Evolutionary conservation across 2,888 invertebrate genomes (phyloP).

Genomic region (Himalopsyche kuldschensis): DNA sequence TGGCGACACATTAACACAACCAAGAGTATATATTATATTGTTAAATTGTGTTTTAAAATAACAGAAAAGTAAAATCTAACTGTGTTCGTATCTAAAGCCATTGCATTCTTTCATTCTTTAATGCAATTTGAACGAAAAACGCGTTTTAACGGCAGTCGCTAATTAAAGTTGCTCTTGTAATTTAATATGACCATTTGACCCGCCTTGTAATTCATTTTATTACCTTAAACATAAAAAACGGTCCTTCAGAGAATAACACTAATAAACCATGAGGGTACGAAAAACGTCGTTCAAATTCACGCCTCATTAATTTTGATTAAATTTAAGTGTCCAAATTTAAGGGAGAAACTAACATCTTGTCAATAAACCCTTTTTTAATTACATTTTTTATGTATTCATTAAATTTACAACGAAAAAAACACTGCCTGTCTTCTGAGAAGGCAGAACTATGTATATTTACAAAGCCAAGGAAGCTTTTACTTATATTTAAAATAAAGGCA

Average conservation of each 20-base stretch:
- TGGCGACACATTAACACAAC: too few relatives aligned
- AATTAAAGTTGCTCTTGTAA: neutral
- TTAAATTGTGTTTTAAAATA: too few relatives aligned
- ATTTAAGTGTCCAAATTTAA: neutral
- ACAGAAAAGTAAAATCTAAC: too few relatives aligned
- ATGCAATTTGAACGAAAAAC: neutral
- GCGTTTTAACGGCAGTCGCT: neutral
- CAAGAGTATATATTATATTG: too few relatives aligned
- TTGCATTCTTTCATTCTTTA: neutral
- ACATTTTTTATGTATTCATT: neutral
- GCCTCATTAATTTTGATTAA: neutral
- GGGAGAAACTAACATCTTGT: neutral
- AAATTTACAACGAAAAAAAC: neutral
- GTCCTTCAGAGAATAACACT: neutral
- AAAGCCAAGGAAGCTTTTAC: too few relatives aligned
- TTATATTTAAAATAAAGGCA: too few relatives aligned
- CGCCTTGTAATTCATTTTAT: neutral
- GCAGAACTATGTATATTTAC: too few relatives aligned
- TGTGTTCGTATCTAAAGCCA: neutral
- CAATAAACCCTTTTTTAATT: neutral
- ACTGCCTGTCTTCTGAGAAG: too few relatives aligned
- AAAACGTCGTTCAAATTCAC: neutral
- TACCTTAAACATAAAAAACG: conserved; percentile 5
- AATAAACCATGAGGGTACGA: neutral
- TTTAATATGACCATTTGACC: neutral